phyloP scores from a whole-genome alignment of 1,140 invertebrate genomes.

The Cydia pomonella region DNA sequence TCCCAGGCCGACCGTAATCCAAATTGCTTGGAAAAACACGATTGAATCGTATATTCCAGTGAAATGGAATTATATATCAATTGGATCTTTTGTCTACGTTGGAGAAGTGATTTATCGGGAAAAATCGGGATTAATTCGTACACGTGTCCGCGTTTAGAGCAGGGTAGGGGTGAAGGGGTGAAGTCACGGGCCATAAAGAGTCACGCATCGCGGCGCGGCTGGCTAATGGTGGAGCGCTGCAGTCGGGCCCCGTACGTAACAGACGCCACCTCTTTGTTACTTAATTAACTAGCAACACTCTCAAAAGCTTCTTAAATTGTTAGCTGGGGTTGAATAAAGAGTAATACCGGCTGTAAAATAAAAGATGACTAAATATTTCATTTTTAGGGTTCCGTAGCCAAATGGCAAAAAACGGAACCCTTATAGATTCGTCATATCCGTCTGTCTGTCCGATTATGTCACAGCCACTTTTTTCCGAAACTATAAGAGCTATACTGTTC shows the following conservation, averaged over 20 bases:
- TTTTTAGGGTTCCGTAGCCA: too few species aligned
- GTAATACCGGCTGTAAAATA: not conserved
- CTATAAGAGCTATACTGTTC: too few species aligned
- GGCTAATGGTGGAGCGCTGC: slow-evolving; percentile 56
- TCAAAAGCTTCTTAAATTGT: slow-evolving; percentile 4
- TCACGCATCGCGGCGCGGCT: slow-evolving; percentile 63
- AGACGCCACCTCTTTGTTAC: not conserved
- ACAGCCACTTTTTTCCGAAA: too few species aligned
- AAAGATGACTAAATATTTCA: not conserved
- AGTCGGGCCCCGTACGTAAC: not conserved
- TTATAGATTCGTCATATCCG: too few species aligned
- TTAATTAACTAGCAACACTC: slow-evolving; percentile 21
- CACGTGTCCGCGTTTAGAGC: slow-evolving; percentile 73
- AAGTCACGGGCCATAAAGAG: slow-evolving; percentile 74
- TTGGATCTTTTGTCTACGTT: slow-evolving; percentile 48
- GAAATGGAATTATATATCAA: slow-evolving; percentile 56
- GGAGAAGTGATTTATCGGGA: slow-evolving; percentile 56
- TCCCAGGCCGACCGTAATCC: slow-evolving; percentile 26
- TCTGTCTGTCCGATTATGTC: too few species aligned
- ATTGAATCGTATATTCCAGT: slow-evolving; percentile 37
- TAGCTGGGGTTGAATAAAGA: slow-evolving; percentile 5
- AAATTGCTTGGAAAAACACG: slow-evolving; percentile 35
- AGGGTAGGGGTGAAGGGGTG: slow-evolving; percentile 58
- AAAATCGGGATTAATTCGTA: slow-evolving; percentile 74
- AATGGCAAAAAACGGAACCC: too few species aligned